Evolutionary conservation across 2,888 invertebrate species (phyloP), one percentile per base, ranked within the genome.

Genomic region (Hesperia comma): DNA sequence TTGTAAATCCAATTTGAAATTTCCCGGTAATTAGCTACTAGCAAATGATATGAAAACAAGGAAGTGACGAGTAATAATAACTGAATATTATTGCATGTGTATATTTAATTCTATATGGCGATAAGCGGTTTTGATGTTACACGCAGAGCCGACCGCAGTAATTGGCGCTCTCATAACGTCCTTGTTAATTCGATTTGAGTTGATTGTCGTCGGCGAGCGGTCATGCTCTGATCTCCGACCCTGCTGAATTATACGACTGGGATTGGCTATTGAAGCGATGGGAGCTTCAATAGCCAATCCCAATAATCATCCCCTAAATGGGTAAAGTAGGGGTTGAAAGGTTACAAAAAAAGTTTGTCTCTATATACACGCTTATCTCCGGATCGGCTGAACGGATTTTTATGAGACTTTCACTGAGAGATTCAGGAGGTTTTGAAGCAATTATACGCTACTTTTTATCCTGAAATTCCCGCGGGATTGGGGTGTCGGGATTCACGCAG

Each of bases 161-260:
- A 58, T 64, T 64, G 51, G 32, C 41, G 58, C 58, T 53, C 58
- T 66, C 58, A 60, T 51, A 66, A 53, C 43, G 43, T 66, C 58
- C 58, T 43, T 49, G 57, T 64, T 64, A 64, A 58, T 63, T 32
- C 58, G 51, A 64, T 53, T 58, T 51, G 58, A 51, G 40, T 43
- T 64, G 41, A 51, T 58, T 53, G 53, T 53, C 26, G 53, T 19
- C 19, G 61, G 61, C 61, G 51, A 40, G 51, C 61, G 53, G 40
- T 12, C 32, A 49, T 32, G 62, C 54, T 43, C 6, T 33, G 41
- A 53, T 64, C 53, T 26, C 41, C 6, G 63, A 56, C 61, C 53
- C 33, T 37, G 43, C 26, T 58, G 64, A 32, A 58, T 53, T 41
- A 32, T 15, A 58, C 26, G 53, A 43, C 58, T 57, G 53, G 19